Percentiles rank a stretch among this genome's conserved stretches.
phyloP scores from a whole-genome alignment of 2,888 invertebrate species.

The Nemotelus nigrinus region DNA sequence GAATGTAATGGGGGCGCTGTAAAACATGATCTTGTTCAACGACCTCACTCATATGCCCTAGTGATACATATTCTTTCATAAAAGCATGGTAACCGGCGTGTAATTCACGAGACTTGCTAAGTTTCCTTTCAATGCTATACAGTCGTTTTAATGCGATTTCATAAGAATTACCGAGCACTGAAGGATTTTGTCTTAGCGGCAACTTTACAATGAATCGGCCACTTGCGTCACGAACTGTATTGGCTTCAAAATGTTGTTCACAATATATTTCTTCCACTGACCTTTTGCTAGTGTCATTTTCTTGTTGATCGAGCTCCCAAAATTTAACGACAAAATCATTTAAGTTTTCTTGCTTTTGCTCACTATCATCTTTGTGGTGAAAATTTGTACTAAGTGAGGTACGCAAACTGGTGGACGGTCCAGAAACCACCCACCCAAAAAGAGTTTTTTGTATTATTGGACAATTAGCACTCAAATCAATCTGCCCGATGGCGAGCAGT shows the following conservation, averaged over 20 bases:
- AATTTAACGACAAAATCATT: no score
- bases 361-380: neutral
- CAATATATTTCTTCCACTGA: constrained; percentile 4
- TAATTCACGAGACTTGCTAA: neutral
- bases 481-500: neutral
- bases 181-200: neutral
- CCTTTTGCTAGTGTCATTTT: neutral
- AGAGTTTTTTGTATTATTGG: constrained; percentile 6
- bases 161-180: neutral
- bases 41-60: neutral
- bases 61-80: neutral
- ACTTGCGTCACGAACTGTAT: neutral
- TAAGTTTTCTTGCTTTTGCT: no score
- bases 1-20: neutral
- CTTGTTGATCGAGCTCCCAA: constrained; percentile 3
- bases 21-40: neutral
- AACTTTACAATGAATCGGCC: constrained; percentile 9
- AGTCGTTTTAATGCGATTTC: constrained; percentile 11
- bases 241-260: neutral
- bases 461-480: neutral
- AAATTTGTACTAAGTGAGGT: neutral
- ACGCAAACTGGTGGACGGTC: neutral
- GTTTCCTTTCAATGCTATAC: neutral
- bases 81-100: neutral
- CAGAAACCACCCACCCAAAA: constrained; percentile 4